phyloP scores from a whole-genome alignment of 1,140 invertebrate species.

The Himalopsyche phryganea region DNA sequence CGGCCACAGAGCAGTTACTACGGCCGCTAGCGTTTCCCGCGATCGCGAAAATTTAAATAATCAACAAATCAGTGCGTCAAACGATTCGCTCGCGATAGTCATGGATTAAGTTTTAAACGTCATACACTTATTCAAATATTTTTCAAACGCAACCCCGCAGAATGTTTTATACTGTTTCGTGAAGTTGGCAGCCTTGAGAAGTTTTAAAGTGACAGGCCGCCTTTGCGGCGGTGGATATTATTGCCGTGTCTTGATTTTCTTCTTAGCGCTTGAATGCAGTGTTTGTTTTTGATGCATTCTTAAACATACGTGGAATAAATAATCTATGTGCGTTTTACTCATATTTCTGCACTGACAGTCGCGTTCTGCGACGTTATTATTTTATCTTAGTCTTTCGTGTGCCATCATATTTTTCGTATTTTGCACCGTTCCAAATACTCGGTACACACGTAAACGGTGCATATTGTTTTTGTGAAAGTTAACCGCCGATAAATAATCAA shows the following conservation, averaged over 20 bases:
- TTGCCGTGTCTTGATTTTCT: conserved; percentile 5
- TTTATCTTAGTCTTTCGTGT: neutral
- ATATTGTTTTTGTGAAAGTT: neutral
- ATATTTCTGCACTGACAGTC: neutral
- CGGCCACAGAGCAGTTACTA: conserved; percentile 6
- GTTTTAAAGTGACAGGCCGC: conserved; percentile 15
- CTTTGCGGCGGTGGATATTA: neutral
- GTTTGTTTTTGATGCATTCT: conserved; percentile 4
- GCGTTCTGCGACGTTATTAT: neutral
- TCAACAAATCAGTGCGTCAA: too few species aligned
- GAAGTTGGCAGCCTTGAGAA: conserved; percentile 6
- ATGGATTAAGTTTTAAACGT: too few species aligned
- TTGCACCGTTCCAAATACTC: neutral
- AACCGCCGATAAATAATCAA: neutral
- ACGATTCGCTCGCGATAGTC: too few species aligned
- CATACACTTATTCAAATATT: too few species aligned
- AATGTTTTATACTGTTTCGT: neutral
- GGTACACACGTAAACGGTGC: neutral
- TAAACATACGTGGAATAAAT: neutral
- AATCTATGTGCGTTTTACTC: conserved; percentile 2
- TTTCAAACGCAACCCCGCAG: too few species aligned
- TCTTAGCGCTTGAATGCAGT: neutral
- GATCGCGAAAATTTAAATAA: neutral
- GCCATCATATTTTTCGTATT: conserved; percentile 1
- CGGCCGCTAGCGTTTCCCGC: conserved; percentile 7